Conservation (phyloP, 35 echinoderm and acorn worm genomes). For the Apostichopus californicus region DNA sequence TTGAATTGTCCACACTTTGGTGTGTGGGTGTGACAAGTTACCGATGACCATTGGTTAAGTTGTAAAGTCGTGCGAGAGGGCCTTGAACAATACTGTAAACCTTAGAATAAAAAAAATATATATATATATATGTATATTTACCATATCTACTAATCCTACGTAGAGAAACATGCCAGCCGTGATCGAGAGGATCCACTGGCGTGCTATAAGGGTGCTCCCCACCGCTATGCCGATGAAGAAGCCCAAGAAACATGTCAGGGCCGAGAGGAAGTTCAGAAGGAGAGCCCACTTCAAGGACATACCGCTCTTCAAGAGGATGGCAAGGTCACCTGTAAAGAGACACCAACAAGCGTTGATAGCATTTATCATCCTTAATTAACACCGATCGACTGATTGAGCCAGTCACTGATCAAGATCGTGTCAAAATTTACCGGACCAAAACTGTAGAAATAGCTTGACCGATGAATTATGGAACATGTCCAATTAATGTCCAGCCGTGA, state of each 20-base stretch:
- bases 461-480: too few relatives aligned
- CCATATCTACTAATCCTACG: slow-evolving; percentile 52
- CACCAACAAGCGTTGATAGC: neutral
- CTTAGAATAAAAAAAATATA: too few relatives aligned
- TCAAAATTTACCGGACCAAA: too few relatives aligned
- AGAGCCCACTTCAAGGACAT: slow-evolving; percentile 87
- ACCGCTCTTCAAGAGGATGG: slow-evolving; percentile 86
- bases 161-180: slow-evolving; percentile 60
- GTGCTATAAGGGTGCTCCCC: neutral
- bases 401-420: neutral
- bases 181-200: slow-evolving; percentile 41
- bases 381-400: neutral
- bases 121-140: neutral
- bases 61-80: too few relatives aligned
- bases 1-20: too few relatives aligned
- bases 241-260: slow-evolving; percentile 73
- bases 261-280: slow-evolving; percentile 70
- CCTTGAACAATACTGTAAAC: too few relatives aligned
- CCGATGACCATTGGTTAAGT: too few relatives aligned
- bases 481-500: too few relatives aligned
- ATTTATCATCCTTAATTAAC: too few relatives aligned
- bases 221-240: slow-evolving; percentile 78
- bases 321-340: slow-evolving; percentile 79
- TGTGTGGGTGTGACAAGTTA: too few relatives aligned
- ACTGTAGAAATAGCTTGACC: too few relatives aligned